Base-by-base conservation (phyloP, 2,888 invertebrate genomes). In the Hydriomena furcata region DNA sequence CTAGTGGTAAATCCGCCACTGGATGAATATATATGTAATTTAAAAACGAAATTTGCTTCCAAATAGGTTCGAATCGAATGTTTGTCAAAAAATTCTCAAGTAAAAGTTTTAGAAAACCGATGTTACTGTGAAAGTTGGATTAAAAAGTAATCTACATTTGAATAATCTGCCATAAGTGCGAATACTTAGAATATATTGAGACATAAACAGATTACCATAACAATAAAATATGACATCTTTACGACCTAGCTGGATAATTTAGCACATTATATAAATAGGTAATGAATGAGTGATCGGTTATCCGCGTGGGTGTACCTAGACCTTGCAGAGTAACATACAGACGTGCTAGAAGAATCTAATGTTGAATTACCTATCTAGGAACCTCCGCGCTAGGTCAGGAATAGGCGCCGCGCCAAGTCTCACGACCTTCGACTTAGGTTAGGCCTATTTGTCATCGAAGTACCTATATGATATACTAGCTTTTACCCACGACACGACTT, bases 281-380 rank as follows among this genome's bases (percentile, higher is more conserved):
- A 36, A 30, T 24, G 2, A 31, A 31, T 25, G 42, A 42, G 23
- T 49, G 48, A 37, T 36, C 11, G n/a, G 20, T 27, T 1, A 4
- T 11, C 7, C 2, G 32, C 20, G 52, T 47, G 38, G 47, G 52
- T 30, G 46, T 8, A n/a, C n/a, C n/a, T n/a, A 27, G 42, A 36
- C 46, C 46, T 37, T 34, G 46, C 34, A 11, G 20, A 1, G 36
- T 11, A 32, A 38, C 41, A 42, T 23, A 25, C 52, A n/a, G 28
- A 43, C 52, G 52, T 47, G 52, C 28, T n/a, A 10, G 20, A 23
- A 12, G 24, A 30, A 25, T 1, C 12, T 30, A 43, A 52, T 52
- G 32, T n/a, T 30, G 34, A 31, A 43, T 52, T 52, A 37, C 10
- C 10, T 25, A 27, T 8, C 7, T 31, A 36, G 36, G 13, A 10